Evolutionary conservation across 2,113 vertebrate species (phyloP), one percentile per base, ranked within the genome.

Genomic region (Mastomys natalensis): DNA sequence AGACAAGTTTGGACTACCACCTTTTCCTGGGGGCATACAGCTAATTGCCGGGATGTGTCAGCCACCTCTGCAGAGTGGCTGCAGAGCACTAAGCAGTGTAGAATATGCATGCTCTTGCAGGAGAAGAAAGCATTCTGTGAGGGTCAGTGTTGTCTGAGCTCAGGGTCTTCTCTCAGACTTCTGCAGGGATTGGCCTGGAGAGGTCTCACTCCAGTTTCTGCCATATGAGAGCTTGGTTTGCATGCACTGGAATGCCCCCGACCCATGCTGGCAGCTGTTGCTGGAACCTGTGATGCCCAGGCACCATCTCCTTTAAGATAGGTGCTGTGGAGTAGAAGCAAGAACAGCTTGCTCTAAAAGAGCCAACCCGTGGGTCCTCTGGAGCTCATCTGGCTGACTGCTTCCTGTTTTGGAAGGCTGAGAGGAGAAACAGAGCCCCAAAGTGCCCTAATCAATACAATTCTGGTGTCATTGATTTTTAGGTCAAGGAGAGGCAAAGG

Each of bases 121-220:
- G 15, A 55, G 51, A 93, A 92, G 95, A 97, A 97, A 98, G 66
- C 58, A 3, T 31, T 95, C 97, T 90, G 91, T 2, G 66, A 96
- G 96, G 96, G 85, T 45, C 29, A 37, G 80, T 91, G 51, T 72
- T 91, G 95, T 72, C n/a, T 29, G 45, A 40, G 45, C 37, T 45
- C 66, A 48, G 60, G 76, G 45, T 93, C 95, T 80, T 93, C 91
- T 90, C 64, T 85, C 76, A 31, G 58, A 43, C 3, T 97, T 92
- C 70, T n/a, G 40, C 17, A 53, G 0, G 21, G 11, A 29, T 86
- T 43, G 40, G 26, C 95, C 51, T 16, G 94, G 29, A 62, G 72
- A 43, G 3, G 58, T 78, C 29, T 58, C 1, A 13, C 43, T 22
- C 72, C 77, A 78, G 91, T 64, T 80, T 96, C 60, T 29, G 21